phyloP scores from a whole-genome alignment of 2,797 vertebrate genomes.

The Rhinatrema bivittatum region DNA sequence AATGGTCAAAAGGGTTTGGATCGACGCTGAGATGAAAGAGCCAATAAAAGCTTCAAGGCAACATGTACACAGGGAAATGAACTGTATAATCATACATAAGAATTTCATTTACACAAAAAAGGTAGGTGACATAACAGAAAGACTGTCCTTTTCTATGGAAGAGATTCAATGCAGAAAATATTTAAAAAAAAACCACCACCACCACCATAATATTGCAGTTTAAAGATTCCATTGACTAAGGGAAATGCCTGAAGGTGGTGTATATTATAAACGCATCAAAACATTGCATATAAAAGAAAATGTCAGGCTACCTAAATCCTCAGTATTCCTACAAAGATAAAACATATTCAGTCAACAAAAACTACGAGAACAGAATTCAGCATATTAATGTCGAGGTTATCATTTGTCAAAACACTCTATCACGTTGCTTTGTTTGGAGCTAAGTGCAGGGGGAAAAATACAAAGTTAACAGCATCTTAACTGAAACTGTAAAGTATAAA shows the following conservation, averaged over 20 bases:
- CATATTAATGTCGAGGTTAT: conserved; percentile 14
- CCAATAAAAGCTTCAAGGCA: too few species aligned
- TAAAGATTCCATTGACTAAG: conserved; percentile 22
- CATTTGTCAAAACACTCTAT: conserved; percentile 23
- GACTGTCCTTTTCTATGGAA: conserved; percentile 23
- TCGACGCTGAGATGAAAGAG: too few species aligned
- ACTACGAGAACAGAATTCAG: too few species aligned
- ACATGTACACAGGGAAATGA: too few species aligned
- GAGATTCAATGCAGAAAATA: conserved; percentile 14
- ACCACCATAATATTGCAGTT: conserved; percentile 23
- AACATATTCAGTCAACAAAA: too few species aligned
- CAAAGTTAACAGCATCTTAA: conserved; percentile 26
- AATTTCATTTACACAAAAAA: not conserved
- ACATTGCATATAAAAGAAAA: too few species aligned
- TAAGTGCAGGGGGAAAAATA: conserved; percentile 44
- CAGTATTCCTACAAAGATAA: conserved; percentile 3
- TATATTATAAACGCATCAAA: conserved; percentile 15
- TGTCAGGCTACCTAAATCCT: conserved; percentile 15
- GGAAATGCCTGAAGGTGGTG: conserved; percentile 21
- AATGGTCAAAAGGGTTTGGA: too few species aligned
- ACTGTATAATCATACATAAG: too few species aligned
- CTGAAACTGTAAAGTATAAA: conserved; percentile 34
- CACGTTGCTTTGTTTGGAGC: conserved; percentile 31
- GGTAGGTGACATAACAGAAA: too few species aligned
- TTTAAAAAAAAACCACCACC: too few species aligned